phyloP scores from a whole-genome alignment of 2,797 vertebrate genomes.

The Gorsachius magnificus region DNA sequence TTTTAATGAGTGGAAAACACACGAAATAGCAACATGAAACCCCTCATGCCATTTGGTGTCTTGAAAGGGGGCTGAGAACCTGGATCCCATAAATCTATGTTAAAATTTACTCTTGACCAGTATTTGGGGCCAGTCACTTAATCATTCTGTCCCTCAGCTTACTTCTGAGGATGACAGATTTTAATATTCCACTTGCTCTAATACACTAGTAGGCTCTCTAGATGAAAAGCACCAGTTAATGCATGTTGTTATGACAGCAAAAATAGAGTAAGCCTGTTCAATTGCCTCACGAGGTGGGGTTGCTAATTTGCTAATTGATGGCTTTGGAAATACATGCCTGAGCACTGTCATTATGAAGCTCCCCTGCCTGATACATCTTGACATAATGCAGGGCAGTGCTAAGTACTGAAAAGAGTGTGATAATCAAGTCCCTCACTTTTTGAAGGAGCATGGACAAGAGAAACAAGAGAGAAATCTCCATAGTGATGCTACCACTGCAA shows the following conservation, averaged over 20 bases:
- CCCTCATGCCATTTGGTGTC: background rate
- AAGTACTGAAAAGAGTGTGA: background rate
- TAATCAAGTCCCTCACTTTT: background rate
- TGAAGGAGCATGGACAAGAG: background rate
- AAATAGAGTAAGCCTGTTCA: conserved; percentile 1
- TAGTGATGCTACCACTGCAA: background rate
- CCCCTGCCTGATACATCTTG: background rate
- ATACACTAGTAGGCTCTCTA: background rate
- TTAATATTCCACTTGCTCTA: background rate
- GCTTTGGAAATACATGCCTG: conserved; percentile 22
- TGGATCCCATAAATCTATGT: background rate
- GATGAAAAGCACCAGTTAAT: background rate
- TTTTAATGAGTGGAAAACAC: background rate
- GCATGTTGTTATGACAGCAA: background rate
- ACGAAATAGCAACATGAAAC: background rate
- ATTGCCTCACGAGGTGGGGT: background rate
- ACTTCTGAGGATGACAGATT: background rate
- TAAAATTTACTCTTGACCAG: background rate
- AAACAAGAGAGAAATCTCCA: background rate
- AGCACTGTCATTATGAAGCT: background rate
- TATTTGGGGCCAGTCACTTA: background rate
- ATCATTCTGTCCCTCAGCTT: background rate
- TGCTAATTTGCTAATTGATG: conserved; percentile 31
- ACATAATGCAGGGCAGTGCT: background rate
- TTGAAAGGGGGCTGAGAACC: background rate